Evolutionary conservation across 64 coral and sea anemone genomes (phyloP).

Genomic region (Pocillopora verrucosa): DNA sequence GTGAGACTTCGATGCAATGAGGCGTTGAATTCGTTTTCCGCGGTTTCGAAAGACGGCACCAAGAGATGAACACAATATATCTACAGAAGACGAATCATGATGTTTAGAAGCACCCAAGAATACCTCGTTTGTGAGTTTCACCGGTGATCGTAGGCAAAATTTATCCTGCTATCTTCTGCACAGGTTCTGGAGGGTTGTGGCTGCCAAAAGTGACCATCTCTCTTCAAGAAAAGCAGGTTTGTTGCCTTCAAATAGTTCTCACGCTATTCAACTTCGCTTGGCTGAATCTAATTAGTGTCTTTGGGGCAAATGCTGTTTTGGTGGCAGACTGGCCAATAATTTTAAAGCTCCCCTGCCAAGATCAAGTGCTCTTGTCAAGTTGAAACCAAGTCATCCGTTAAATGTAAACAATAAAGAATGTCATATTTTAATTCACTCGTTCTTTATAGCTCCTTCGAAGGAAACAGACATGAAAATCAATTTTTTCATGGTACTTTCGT

Average conservation of each 20-base stretch:
- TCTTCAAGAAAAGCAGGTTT: background rate
- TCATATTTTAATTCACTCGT: no score
- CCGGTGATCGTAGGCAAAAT: no score
- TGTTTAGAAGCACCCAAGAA: no score
- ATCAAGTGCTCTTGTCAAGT: background rate
- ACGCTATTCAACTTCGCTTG: conserved; percentile 12
- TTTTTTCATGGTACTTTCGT: no score
- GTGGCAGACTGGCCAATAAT: background rate
- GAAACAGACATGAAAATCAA: no score
- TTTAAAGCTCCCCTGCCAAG: background rate
- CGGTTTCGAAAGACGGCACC: no score
- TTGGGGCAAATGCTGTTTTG: background rate
- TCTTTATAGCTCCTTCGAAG: no score
- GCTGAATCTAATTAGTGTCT: background rate
- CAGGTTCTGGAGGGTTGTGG: background rate
- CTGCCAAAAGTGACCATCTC: background rate
- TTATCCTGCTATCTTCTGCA: background rate
- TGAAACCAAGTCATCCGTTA: background rate
- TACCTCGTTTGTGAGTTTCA: no score
- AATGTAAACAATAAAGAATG: background rate
- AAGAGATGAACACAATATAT: no score
- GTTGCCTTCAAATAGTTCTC: conserved; percentile 9
- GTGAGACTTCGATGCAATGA: no score
- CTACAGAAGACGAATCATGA: no score
- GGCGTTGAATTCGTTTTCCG: no score